Evolutionary conservation across 2,888 invertebrate species (phyloP), one percentile per base, ranked within the genome.

Genomic region (Drosophila macrospina): DNA sequence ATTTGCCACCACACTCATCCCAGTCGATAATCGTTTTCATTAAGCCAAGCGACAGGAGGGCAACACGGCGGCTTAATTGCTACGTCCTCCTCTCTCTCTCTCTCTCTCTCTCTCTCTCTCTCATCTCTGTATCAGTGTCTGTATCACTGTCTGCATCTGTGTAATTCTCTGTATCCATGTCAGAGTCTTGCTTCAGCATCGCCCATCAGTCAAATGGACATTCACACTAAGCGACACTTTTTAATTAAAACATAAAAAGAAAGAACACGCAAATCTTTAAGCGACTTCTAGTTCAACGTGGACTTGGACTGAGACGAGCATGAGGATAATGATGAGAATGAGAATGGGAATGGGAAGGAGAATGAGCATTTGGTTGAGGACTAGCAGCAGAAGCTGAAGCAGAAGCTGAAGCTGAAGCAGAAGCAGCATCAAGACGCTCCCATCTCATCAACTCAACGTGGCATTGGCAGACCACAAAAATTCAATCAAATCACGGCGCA

Each of bases 11-110:
- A 37, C 30, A 55, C 61, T 76, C 67, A 47, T 59, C 44, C 65
- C 39, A 74, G 70, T 75, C 88, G 86, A 85, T 85, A 85, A 88
- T 85, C 78, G 88, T 76, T 85, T 85, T 83, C 84, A 85, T 85
- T 88, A 88, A 88, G 88, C 48, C 69, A 52, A 74, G 65, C 75
- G 61, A 47, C 71, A 64, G 73, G 69, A 69, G 62, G 42, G 69
- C 64, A 44, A 69, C 74, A 70, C 74, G 66, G 79, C 69, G 67
- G 74, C 80, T 79, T 87, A 83, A 87, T 83, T 86, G 83, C 80
- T 69, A 51, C 57, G 59, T 32, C 60, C 60, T 47, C 32, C 36
- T 26, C 36, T 48, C 20, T 13, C 20, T 16, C 20, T 3, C 16
- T 8, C 41, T 4, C 32, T 10, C 4, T 13, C 11, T 16, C 5